Conservation (phyloP, 2,797 vertebrate genomes). For the Echeneis naucrates region DNA sequence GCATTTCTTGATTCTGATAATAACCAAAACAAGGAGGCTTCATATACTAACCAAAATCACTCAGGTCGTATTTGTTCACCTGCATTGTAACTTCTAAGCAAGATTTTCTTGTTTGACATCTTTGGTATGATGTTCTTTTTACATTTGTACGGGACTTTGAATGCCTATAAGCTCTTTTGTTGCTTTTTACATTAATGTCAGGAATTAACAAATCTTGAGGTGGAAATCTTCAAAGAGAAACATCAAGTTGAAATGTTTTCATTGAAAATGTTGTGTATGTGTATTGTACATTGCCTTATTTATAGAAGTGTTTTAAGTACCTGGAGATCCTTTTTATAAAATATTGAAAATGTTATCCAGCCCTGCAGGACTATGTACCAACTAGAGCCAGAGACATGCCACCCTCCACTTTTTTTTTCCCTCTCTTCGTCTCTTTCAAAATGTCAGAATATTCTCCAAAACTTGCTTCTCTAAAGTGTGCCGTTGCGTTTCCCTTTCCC, state of each 20-base stretch:
- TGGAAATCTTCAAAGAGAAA: slow-evolving; percentile 39
- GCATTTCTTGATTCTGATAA: slow-evolving; percentile 50
- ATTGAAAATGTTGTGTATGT: slow-evolving; percentile 65
- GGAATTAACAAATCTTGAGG: slow-evolving; percentile 40
- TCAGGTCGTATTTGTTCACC: slow-evolving; percentile 19
- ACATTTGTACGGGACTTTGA: neutral
- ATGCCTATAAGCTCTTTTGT: neutral
- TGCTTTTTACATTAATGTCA: slow-evolving; percentile 38
- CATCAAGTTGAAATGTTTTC: slow-evolving; percentile 79
- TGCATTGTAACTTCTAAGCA: slow-evolving; percentile 35
- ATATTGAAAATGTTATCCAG: slow-evolving; percentile 87
- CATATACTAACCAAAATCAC: slow-evolving; percentile 27
- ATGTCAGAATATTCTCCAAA: slow-evolving; percentile 48
- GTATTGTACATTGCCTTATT: slow-evolving; percentile 71
- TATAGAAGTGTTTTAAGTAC: slow-evolving; percentile 77
- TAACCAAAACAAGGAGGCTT: slow-evolving; percentile 55
- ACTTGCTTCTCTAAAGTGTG: slow-evolving; percentile 22
- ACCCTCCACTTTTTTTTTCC: slow-evolving; percentile 34
- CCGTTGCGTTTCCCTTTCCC: slow-evolving; percentile 3
- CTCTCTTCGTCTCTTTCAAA: slow-evolving; percentile 35
- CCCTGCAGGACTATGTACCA: slow-evolving; percentile 73
- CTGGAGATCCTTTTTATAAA: slow-evolving; percentile 83
- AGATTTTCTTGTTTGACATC: slow-evolving; percentile 9
- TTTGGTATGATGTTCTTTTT: slow-evolving; percentile 28
- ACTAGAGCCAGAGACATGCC: slow-evolving; percentile 61